These are phyloP conservation scores for Melitaea cinxia DNA, from an alignment of 1,140 invertebrate genomes.

Conservation along the genomic window DNA sequence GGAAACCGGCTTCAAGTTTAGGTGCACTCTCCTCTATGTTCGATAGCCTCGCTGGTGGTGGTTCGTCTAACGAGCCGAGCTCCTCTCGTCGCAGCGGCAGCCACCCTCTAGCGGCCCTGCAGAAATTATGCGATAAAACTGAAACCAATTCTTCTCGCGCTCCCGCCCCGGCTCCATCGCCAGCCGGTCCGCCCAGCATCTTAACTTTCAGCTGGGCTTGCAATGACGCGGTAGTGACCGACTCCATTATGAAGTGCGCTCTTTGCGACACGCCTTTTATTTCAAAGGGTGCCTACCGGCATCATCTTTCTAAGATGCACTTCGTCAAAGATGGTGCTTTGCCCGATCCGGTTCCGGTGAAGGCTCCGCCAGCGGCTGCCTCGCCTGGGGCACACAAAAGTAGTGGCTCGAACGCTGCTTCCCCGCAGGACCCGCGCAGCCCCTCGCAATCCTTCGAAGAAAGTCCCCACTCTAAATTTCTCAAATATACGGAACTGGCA, in stretches of 20 bases:
- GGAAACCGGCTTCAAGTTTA: constrained; percentile 87
- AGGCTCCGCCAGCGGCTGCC: constrained; percentile 69
- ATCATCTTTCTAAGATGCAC: constrained; percentile 98
- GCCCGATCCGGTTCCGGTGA: constrained; percentile 86
- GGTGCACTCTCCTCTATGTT: constrained; percentile 95
- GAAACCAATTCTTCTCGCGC: constrained; percentile 85
- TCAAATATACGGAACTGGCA: constrained; percentile 97
- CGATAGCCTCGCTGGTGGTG: constrained; percentile 87
- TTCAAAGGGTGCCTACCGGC: constrained; percentile 97
- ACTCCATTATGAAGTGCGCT: constrained; percentile 96
- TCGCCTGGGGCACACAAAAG: constrained; percentile 76
- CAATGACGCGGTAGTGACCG: constrained; percentile 93
- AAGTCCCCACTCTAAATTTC: constrained; percentile 97
- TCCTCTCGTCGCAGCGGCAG: constrained; percentile 86
- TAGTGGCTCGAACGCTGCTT: constrained; percentile 77
- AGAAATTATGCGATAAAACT: constrained; percentile 97
- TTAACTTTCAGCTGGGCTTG: constrained; percentile 96
- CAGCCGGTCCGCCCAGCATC: constrained; percentile 89
- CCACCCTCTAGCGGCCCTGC: constrained; percentile 95
- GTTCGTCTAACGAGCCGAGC: constrained; percentile 72
- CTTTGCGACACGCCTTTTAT: constrained; percentile 98
- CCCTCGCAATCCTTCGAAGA: constrained; percentile 89
- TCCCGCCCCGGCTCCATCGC: constrained; percentile 71
- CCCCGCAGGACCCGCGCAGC: constrained; percentile 81
- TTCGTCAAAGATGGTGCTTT: constrained; percentile 96